A percentile compares a stretch with the other conserved stretches of the same genome.
Evolutionary conservation across 2,888 invertebrate genomes (phyloP).

Genomic region (Hipparchia sbordonii): DNA sequence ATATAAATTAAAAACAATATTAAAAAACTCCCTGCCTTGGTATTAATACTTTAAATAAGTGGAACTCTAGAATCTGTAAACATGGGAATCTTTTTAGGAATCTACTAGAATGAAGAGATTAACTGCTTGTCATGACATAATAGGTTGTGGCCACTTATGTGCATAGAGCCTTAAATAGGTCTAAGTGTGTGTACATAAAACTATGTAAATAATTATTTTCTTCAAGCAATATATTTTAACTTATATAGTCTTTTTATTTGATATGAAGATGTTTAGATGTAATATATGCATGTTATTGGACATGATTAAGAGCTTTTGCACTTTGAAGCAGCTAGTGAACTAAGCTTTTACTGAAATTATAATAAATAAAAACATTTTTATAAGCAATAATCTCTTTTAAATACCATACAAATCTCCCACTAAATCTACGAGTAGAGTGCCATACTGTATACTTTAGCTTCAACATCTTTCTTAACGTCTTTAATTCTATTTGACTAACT

Average conservation of each 20-base stretch:
- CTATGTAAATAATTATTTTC: constrained; percentile 29
- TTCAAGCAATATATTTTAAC: constrained; percentile 5
- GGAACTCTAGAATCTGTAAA: too few relatives aligned
- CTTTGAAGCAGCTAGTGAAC: constrained; percentile 12
- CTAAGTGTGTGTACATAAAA: constrained; percentile 20
- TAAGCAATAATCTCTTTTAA: constrained; percentile 2
- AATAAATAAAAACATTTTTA: constrained; percentile 15
- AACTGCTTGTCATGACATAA: too few relatives aligned
- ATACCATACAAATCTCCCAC: not conserved
- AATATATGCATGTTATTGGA: constrained; percentile 5
- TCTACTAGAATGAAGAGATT: too few relatives aligned
- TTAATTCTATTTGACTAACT: too few relatives aligned
- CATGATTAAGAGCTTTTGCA: constrained; percentile 21
- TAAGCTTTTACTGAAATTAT: constrained; percentile 15
- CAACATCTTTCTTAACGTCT: too few relatives aligned
- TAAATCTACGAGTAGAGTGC: too few relatives aligned
- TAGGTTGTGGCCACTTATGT: not conserved
- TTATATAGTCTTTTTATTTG: not conserved
- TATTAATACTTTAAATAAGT: too few relatives aligned
- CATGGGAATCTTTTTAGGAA: too few relatives aligned
- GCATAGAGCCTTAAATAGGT: not conserved
- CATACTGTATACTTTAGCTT: too few relatives aligned
- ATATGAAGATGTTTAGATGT: not conserved
- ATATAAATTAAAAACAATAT: too few relatives aligned
- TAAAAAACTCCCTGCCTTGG: too few relatives aligned